Base-by-base conservation (phyloP, 2,113 vertebrate genomes). In the Tamias sibiricus region DNA sequence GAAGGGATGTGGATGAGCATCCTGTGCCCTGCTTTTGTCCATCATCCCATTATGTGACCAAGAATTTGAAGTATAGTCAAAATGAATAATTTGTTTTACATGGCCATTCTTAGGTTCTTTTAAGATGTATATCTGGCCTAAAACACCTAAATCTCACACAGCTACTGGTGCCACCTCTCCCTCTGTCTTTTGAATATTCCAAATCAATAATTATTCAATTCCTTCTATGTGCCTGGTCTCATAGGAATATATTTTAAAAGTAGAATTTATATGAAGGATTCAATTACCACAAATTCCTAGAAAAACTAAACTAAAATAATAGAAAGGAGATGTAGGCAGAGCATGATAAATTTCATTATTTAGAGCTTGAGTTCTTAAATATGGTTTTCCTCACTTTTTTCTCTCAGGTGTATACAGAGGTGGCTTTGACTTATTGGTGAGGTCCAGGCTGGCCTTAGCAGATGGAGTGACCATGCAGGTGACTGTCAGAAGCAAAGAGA, bases 401-500 rank as follows among this genome's bases (percentile, higher is more conserved):
- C 95, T 89, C 68, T 76, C 98, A 99, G 99, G 99, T 86, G 98
- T 99, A 42, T 99, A 99, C 98, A 99, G 99, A 93, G 99, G 99
- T 0, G 98, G 99, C 96, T 98, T 98, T 0, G 99, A 99, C 0
- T 98, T 99, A 64, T 96, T 99, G 98, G 98, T 99, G 28, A 99
- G 99, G 12, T 98, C 99, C 80, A 99, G 99, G 68, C 99, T 99
- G 16, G 99, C 99, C 0, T 98, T 99, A 49, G 99, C 99, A 1
- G 99, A 99, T 1, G 99, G 99, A 0, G 99, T 99, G 71, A 99
- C 99, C 91, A 99, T 99, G 99, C 99, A 99, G 98, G 99, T 99
- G 98, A 99, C 99, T 0, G 99, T 99, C 26, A 99, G 99, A 95
- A 99, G 99, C 98, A 97, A 97, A 32, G 99, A 99, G 6, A 99